phyloP scores from a whole-genome alignment of 2,113 vertebrate genomes.

The Mustela lutreola region DNA sequence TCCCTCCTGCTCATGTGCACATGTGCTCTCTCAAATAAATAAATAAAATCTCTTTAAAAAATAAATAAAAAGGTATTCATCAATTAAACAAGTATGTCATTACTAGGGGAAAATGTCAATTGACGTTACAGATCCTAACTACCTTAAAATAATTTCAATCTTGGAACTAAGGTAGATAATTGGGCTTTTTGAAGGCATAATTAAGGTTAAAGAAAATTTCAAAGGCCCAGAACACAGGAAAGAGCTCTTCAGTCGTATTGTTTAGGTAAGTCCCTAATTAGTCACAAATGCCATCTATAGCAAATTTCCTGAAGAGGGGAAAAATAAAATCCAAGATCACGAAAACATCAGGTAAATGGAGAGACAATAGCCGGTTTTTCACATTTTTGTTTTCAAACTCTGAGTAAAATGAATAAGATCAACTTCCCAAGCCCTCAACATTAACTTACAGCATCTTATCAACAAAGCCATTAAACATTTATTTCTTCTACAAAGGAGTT shows the following conservation, averaged over 20 bases:
- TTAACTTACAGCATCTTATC: not conserved
- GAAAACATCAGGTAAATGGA: conserved; percentile 51
- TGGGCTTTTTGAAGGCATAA: conserved; percentile 11
- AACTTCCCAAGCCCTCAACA: conserved; percentile 3
- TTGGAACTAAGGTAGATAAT: conserved; percentile 44
- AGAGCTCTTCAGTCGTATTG: not conserved
- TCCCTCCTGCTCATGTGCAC: not conserved
- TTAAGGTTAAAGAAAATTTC: not conserved
- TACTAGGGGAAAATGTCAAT: not conserved
- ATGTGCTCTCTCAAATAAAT: not conserved
- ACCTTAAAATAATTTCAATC: not conserved
- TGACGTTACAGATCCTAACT: not conserved
- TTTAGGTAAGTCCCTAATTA: conserved; percentile 35
- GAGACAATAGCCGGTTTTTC: not conserved
- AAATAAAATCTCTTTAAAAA: not conserved
- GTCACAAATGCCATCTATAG: conserved; percentile 9
- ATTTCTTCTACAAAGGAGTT: conserved; percentile 44
- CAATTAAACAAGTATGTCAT: conserved; percentile 28
- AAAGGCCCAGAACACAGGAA: not conserved
- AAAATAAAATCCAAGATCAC: conserved; percentile 19
- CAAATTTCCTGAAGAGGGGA: not conserved
- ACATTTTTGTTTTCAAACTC: conserved; percentile 9
- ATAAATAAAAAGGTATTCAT: not conserved
- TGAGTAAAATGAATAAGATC: conserved; percentile 1
- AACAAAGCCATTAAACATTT: conserved; percentile 44